Base-by-base conservation (phyloP, 2,797 vertebrate genomes). In the Enteromius paludinosus region DNA sequence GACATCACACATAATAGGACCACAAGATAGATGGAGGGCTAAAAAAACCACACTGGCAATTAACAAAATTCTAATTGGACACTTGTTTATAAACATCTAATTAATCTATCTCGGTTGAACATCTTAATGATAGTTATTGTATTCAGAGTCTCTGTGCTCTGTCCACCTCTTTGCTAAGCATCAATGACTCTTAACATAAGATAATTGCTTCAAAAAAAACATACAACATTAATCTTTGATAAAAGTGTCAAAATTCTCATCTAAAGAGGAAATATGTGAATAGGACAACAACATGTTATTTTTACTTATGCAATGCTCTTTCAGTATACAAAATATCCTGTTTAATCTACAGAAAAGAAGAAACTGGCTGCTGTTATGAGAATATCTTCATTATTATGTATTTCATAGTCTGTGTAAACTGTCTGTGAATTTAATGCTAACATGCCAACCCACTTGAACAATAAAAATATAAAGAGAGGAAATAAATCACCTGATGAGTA, bases 81-180 rank as follows among this genome's bases (percentile, higher is more conserved):
- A 64, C 56, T 73, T 74, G 23, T 54, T 65, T 65, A 73, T 74
- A 74, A 74, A 82, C 69, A 74, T 54, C 14, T 71, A 82, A 54
- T 82, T 82, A 66, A 56, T 49, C 79, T 28, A 74, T 74, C 59
- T 41, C 45, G 17, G 18, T 54, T 81, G 30, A 74, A 65, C 56
- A 81, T 81, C 59, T 81, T 74, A 81, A 81, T 81, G 59, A 81
- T 81, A 54, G 79, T 81, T 81, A 65, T 81, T 65, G 59, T 73
- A 25, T 45, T 64, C 25, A 20, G 69, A n/a, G 59, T 12, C 18
- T 7, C 1, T 0, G n/a, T 30, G 28, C 25, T 28, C 56, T 49
- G 45, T 65, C 59, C 71, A 74, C 79, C 79, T 81, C 69, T 64
- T 73, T 72, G 41, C n/a, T 41, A 49, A 62, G 23, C 56, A 81